Evolutionary conservation across 2,113 vertebrate genomes (phyloP).

Genomic region (Herpailurus yagouaroundi): DNA sequence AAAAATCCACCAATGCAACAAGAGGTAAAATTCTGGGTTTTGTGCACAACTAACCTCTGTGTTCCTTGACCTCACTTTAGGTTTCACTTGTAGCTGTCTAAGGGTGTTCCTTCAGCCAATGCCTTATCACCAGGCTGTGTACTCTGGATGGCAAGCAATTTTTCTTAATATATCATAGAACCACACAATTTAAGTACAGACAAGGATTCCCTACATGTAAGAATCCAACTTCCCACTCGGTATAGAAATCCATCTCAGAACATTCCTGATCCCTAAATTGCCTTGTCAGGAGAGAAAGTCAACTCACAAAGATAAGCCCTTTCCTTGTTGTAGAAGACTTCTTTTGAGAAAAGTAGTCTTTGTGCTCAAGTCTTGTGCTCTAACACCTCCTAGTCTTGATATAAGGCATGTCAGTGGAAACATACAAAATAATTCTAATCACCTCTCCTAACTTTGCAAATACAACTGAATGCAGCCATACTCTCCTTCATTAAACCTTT

Average conservation of each 20-base stretch:
- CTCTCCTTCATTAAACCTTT: neutral
- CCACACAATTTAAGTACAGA: neutral
- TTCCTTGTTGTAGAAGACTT: neutral
- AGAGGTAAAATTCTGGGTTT: neutral
- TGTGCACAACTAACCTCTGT: neutral
- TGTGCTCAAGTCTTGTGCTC: neutral
- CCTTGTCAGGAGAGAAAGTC: neutral
- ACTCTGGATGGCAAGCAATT: neutral
- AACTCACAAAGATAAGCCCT: neutral
- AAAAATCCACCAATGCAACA: neutral
- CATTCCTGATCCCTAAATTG: neutral
- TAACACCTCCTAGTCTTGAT: neutral
- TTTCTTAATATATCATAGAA: neutral
- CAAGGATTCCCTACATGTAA: neutral
- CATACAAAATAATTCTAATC: neutral
- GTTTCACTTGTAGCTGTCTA: neutral
- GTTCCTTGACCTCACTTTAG: neutral
- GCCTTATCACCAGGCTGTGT: neutral
- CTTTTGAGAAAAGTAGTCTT: constrained; percentile 13
- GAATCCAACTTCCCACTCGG: neutral
- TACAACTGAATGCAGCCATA: neutral
- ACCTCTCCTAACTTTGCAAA: neutral
- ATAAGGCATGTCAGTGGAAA: neutral
- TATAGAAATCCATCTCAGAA: constrained; percentile 14
- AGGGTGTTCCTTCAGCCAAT: neutral